These are phyloP conservation scores for Allacma fusca DNA, from an alignment of 2,888 invertebrate species.

Conservation along the genomic window DNA sequence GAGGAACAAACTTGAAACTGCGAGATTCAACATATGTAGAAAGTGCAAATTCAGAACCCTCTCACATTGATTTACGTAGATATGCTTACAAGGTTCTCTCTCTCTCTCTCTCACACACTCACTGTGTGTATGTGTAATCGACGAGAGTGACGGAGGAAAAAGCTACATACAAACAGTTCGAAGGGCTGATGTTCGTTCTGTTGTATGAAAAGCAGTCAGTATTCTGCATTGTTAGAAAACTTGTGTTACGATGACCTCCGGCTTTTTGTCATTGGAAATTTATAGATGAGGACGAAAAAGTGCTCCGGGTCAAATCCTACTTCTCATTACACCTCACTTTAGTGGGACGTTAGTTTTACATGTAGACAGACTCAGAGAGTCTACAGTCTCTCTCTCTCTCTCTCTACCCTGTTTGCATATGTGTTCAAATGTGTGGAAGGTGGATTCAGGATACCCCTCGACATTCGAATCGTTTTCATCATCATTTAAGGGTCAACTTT, in stretches of 20 bases:
- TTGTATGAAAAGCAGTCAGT: not conserved
- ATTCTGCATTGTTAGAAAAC: conserved; percentile 58
- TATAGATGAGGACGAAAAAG: conserved; percentile 59
- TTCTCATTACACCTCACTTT: conserved; percentile 42
- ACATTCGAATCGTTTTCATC: conserved; percentile 14
- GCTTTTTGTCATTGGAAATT: conserved; percentile 61
- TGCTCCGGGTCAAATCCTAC: conserved; percentile 55
- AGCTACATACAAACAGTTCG: conserved; percentile 6
- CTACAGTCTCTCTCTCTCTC: too few relatives aligned
- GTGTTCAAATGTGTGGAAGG: not conserved
- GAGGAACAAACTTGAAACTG: not conserved
- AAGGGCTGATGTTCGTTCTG: not conserved
- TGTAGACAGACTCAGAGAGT: not conserved
- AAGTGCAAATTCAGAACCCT: conserved; percentile 31
- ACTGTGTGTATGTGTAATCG: conserved; percentile 17
- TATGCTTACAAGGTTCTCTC: conserved; percentile 4
- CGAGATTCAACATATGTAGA: conserved; percentile 7
- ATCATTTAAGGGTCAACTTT: not conserved
- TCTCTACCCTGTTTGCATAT: too few relatives aligned
- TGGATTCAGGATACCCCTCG: not conserved
- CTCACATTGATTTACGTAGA: conserved; percentile 10
- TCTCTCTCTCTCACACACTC: too few relatives aligned
- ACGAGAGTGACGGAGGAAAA: conserved; percentile 15
- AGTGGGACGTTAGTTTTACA: conserved; percentile 3
- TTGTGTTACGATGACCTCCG: conserved; percentile 58